Conservation (phyloP, 2,797 vertebrate species). For the Huso huso region DNA sequence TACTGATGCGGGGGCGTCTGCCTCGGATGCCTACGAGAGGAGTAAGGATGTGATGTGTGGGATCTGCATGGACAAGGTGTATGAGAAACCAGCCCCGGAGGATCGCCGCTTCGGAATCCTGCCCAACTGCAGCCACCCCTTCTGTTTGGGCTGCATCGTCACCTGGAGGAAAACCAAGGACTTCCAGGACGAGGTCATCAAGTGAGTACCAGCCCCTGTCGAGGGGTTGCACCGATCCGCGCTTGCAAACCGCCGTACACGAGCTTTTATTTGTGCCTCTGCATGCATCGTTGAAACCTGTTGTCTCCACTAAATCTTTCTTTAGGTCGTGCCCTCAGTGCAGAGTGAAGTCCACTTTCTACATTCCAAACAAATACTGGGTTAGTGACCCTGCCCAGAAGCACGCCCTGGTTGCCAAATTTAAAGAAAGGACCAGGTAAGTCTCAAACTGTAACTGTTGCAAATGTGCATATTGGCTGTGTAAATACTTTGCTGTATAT, state of each 20-base stretch:
- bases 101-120: slow-evolving; percentile 75
- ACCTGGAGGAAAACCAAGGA: slow-evolving; percentile 73
- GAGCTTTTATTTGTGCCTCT: neutral
- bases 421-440: slow-evolving; percentile 74
- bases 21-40: slow-evolving; percentile 33
- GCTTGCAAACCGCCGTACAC: neutral
- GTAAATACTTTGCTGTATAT: neutral
- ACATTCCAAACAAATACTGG: slow-evolving; percentile 80
- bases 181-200: slow-evolving; percentile 61
- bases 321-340: slow-evolving; percentile 80
- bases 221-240: too few species aligned
- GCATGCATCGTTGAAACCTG: slow-evolving; percentile 11
- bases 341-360: slow-evolving; percentile 72
- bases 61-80: slow-evolving; percentile 87
- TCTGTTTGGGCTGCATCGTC: slow-evolving; percentile 75
- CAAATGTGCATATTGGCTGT: neutral
- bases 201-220: slow-evolving; percentile 46
- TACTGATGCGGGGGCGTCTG: neutral
- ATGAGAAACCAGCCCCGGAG: slow-evolving; percentile 55
- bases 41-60: slow-evolving; percentile 72
- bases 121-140: slow-evolving; percentile 76
- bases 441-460: neutral
- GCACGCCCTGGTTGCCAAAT: slow-evolving; percentile 59
- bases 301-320: neutral
- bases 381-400: slow-evolving; percentile 65